Evolutionary conservation across 1,140 invertebrate genomes (phyloP), one percentile per base, ranked within the genome.

Genomic region (Sitophilus oryzae): DNA sequence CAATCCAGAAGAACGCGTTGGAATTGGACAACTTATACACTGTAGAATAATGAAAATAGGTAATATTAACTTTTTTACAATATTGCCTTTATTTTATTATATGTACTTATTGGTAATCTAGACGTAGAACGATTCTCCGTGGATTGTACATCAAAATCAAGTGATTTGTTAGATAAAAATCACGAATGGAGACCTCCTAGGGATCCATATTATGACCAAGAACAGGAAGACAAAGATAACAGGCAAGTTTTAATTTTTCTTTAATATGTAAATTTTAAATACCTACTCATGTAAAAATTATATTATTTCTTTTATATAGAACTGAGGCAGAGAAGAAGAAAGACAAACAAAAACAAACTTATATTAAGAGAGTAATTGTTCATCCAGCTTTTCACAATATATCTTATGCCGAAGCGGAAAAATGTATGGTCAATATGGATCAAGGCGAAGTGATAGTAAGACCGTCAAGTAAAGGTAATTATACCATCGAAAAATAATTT

Each of bases 301-400:
- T 45, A 3, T 11, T n/a, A 18, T 18, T 41, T 35, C 15, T 37
- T 9, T 36, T 11, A 1, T 38, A 9, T 16, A 57, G 88, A 42
- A 80, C 82, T 38, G 90, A 93, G 62, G 83, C 85, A 47, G 89
- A 94, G 42, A 80, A 84, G 4, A 91, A 89, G 62, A 89, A 93
- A 66, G 73, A 84, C 3, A 87, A 90, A 67, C 78, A 85, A 64
- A 73, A 85, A 34, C 82, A 88, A 71, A 89, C 85, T 38, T 94
- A 89, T 70, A 86, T 95, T 0, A 98, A 97, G 64, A 79, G 97
- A 5, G 94, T 99, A 0, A 99, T 99, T 51, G 90, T 96, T 14
- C 97, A 99, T 79, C 95, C 94, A 0, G 86, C 89, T 0, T 99
- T 99, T 76, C 89, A 97, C 61, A 99, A 99, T 70, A 93, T 98